Base-by-base conservation (phyloP, 2,113 vertebrate species). In the Rhabdornis inornatus region DNA sequence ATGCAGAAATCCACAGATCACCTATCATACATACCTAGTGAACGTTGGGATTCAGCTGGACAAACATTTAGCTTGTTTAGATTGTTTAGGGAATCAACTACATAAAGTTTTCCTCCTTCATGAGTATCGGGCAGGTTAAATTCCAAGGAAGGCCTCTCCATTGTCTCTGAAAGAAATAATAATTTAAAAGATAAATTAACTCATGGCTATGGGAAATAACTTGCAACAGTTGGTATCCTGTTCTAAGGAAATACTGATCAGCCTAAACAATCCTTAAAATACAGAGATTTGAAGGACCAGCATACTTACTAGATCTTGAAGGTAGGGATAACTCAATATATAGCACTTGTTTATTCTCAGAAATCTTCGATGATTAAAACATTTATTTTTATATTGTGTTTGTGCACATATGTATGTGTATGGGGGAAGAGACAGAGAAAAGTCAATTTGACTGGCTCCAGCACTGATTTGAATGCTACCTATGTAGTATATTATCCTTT, bases 51-150 rank as follows among this genome's bases (percentile, higher is more conserved):
- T 69, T 79, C 97, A 9, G 72, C 89, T 14, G 94, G 91, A 75
- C 97, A 98, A 86, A 98, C 82, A 37, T 88, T 98, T 22, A 98
- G 90, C 61, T 97, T 98, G 96, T 98, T 98, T 60, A 98, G 93
- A 71, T 98, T 98, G 33, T 98, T 98, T 89, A 98, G 96, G 33
- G 98, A 98, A 93, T 98, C 98, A 60, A 98, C 98, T 24, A 97
- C 95, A 33, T 98, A 98, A 60, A 98, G 98, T 70, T 98, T 98
- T 89, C 98, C 94, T 65, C 98, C 98, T 96, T 97, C 96, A 0
- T 88, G 91, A 30, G 85, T 45, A 56, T 71, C 49, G 3, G 56
- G 59, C 47, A 97, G 59, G 27, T 90, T 88, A 49, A 86, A 40
- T 90, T 98, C 97, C 90, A 95, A 93, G 57, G 95, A 89, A 80